Base-by-base conservation (phyloP, 2,113 vertebrate genomes). In the Vanacampus margaritifer region DNA sequence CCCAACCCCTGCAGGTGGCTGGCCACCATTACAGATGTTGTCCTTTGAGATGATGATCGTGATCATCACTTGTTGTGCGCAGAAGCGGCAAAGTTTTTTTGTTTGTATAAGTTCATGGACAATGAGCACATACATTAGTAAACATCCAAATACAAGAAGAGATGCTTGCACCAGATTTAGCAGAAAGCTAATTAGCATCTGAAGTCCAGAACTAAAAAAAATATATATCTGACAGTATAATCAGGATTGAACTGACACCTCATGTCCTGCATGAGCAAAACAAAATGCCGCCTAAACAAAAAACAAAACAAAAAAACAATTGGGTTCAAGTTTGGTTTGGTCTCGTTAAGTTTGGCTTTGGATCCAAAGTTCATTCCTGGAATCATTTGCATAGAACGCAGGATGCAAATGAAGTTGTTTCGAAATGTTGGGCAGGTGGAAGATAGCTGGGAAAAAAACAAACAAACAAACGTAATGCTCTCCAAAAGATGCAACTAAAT, bases 371-470 rank as follows among this genome's bases (percentile, higher is more conserved):
- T 37, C 58, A 68, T 76, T 73, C 56, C 62, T 0, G 19, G 10
- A 9, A 53, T 26, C 26, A 79, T 87, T 87, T 86, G 79, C 84
- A 85, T 85, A 57, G 64, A 23, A 35, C 60, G 64, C 0, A 41
- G 57, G 24, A 84, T 86, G 80, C 79, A 87, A 83, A 84, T 74
- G 21, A n/a, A 24, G 70, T 66, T 65, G 19, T 53, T 10, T 28
- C 21, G 62, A 79, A 69, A 26, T 32, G 66, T 7, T 43, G 32
- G 1, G 6, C 11, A 24, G 64, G 64, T 37, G 17, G 28, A 12
- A 43, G 21, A 68, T 39, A 54, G 32, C 45, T 36, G n/a, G 16
- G 19, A 26, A 17, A 23, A 37, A n/a, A 9, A 41, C 10, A 41
- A 12, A 46, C 3, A 32, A 32, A 32, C 2, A 32, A 32, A 5